Evolutionary conservation across 2,888 invertebrate genomes (phyloP).

Genomic region (Synergus itoensis): DNA sequence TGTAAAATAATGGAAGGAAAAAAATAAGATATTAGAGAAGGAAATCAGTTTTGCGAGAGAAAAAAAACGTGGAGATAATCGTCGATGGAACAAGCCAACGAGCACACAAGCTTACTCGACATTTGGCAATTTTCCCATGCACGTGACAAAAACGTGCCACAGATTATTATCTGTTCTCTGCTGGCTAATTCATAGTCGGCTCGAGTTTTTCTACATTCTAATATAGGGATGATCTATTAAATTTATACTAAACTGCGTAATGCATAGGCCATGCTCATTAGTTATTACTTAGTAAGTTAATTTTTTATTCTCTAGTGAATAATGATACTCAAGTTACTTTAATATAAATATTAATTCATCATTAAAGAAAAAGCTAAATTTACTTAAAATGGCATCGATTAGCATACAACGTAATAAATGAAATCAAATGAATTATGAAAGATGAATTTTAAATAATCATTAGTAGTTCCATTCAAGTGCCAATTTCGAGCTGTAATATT

Average conservation of each 20-base stretch:
- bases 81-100: background rate
- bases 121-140: constrained; percentile 26
- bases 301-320: no score
- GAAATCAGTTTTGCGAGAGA: background rate
- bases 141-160: constrained; percentile 40
- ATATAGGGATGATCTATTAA: background rate
- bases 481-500: constrained; percentile 29
- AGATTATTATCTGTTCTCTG: constrained; percentile 27
- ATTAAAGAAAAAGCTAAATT: background rate
- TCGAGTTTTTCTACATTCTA: background rate
- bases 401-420: background rate
- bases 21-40: background rate
- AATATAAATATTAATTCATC: background rate
- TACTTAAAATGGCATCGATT: background rate
- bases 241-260: background rate
- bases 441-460: constrained; percentile 8
- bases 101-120: constrained; percentile 22
- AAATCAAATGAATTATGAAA: background rate
- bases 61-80: background rate
- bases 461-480: constrained; percentile 2
- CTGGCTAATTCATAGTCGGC: constrained; percentile 12
- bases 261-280: constrained; percentile 10
- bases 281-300: background rate
- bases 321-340: no score
- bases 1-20: background rate